A percentile compares a stretch with the other conserved stretches of the same genome.
phyloP scores from a whole-genome alignment of 2,888 invertebrate genomes.

The Exocentrus adspersus region DNA sequence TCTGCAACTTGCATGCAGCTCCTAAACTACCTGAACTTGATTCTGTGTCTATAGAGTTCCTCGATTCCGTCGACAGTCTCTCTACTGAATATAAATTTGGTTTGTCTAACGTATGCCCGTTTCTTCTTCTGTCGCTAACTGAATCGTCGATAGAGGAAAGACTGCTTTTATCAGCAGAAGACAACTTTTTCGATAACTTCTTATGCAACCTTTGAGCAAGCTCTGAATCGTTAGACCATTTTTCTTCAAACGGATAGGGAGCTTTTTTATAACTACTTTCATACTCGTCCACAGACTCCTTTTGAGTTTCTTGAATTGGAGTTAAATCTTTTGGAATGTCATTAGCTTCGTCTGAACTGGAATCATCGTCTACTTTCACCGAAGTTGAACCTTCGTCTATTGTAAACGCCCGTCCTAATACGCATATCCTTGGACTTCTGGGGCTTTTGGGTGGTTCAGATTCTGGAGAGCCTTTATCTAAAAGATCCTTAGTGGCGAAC shows the following conservation, averaged over 20 bases:
- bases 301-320: conserved; percentile 53
- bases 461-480: conserved; percentile 61
- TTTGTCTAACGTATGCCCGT: conserved; percentile 55
- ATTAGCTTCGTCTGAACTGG: conserved; percentile 56
- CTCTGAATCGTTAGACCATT: conserved; percentile 64
- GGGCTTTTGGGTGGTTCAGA: conserved; percentile 58
- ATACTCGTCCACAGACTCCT: conserved; percentile 36
- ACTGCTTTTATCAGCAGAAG: conserved; percentile 59
- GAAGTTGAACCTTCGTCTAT: conserved; percentile 61
- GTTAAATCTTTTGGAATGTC: conserved; percentile 59
- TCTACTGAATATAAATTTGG: conserved; percentile 58
- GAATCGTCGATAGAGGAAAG: conserved; percentile 61
- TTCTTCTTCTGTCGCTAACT: conserved; percentile 50
- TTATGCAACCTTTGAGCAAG: conserved; percentile 59
- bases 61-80: conserved; percentile 70
- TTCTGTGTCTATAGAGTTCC: conserved; percentile 79
- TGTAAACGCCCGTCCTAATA: conserved; percentile 62
- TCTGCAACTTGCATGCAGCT: conserved; percentile 69
- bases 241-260: conserved; percentile 63
- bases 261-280: conserved; percentile 53
- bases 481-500: conserved; percentile 72
- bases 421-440: conserved; percentile 60
- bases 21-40: conserved; percentile 80
- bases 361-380: conserved; percentile 48
- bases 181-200: conserved; percentile 60